These are phyloP conservation scores for Orientallactaga sibirica DNA, from an alignment of 2,797 vertebrate genomes.

Conservation along the genomic window DNA sequence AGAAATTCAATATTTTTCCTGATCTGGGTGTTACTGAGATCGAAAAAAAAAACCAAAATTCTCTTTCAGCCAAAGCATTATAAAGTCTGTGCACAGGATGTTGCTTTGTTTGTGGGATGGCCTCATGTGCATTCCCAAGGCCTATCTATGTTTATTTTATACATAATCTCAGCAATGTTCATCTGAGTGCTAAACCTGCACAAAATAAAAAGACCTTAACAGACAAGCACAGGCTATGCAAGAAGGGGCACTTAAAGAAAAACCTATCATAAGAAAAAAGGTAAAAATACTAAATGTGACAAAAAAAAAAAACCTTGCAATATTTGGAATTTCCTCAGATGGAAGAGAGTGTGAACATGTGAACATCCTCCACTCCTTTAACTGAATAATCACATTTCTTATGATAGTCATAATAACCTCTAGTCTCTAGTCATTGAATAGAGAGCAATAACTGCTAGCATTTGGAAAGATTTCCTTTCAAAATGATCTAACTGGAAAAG, in stretches of 20 bases:
- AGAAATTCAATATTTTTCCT: conserved; percentile 15
- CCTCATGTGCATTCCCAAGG: neutral
- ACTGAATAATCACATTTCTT: neutral
- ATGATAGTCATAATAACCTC: neutral
- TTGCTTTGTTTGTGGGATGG: neutral
- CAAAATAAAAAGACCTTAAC: neutral
- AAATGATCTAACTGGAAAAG: conserved; percentile 17
- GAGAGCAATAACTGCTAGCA: neutral
- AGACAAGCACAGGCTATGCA: neutral
- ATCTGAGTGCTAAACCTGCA: neutral
- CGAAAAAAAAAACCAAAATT: conserved; percentile 31
- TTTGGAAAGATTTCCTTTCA: conserved; percentile 16
- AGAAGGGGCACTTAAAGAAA: neutral
- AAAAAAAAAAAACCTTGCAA: neutral
- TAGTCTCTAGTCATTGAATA: neutral
- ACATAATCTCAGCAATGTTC: neutral
- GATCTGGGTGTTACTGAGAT: neutral
- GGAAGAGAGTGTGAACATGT: neutral
- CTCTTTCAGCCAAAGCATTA: neutral
- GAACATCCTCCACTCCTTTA: neutral
- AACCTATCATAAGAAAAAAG: neutral
- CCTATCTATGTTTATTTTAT: conserved; percentile 3
- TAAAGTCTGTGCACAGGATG: neutral
- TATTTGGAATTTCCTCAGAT: neutral
- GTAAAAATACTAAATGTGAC: accelerated